Evolutionary conservation across 2,797 vertebrate genomes (phyloP), one percentile per base, ranked within the genome.

Genomic region (Geotria australis): DNA sequence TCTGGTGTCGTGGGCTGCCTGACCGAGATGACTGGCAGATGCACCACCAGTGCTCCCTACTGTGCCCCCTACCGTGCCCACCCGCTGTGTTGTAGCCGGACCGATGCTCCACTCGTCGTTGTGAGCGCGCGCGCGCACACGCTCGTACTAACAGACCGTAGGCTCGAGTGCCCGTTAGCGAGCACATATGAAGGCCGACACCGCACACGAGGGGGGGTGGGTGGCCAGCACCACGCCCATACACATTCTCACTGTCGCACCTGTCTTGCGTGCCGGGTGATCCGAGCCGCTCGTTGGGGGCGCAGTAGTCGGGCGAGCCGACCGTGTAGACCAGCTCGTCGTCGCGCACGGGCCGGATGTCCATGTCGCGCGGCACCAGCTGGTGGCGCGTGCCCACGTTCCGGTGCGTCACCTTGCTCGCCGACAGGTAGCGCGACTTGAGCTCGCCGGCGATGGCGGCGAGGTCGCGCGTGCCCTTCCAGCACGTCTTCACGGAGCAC

Each of bases 401-500:
- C 46, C 85, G 73, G 62, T 89, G 83, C 3, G 93, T 85, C 4
- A 98, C 91, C 63, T 93, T 95, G 61, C 83, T 98, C 65, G 91
- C 91, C 1, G 88, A 95, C 60, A 98, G 72, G 67, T 98, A 98
- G 64, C 83, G 89, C 59, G 69, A 81, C 78, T 98, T 98, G 62
- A 98, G 77, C 67, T 96, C 89, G 66, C 81, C 12, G 51, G 88
- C 84, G 46, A 98, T 79, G 58, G 89, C 84, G 57, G 71, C 74
- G 49, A 98, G 75, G 63, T 95, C 91, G 63, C 85, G 85, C 57
- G 95, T 74, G 59, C 91, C 89, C 72, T 76, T 81, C 91, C 91
- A 98, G 72, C 91, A 98, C 59, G 91, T 98, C 67, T 83, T 78
- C 67, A 95, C 88, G 48, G 91, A 98, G 70, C 91, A 98, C 64